Base-by-base conservation (phyloP, 2,797 vertebrate species). In the Taenioides sp. region DNA sequence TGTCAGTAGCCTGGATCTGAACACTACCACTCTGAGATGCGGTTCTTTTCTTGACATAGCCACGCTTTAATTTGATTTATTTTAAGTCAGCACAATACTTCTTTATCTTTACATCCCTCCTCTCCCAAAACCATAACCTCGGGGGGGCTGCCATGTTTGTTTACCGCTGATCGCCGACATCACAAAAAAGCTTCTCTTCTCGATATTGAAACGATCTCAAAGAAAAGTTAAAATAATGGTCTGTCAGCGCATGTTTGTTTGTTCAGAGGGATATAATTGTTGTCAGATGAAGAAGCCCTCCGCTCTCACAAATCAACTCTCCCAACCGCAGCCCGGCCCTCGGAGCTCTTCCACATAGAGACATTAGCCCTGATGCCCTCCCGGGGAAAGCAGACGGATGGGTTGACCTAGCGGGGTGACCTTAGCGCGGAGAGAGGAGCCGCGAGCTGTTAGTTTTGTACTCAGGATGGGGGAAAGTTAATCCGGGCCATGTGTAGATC, bases 241-340 rank as follows among this genome's bases (percentile, higher is more conserved):
- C 84, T 84, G 85, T 87, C 83, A 73, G 75, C 70, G 68, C 65
- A 47, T 83, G 83, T 90, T 90, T 88, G 84, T 87, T 86, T 87
- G 80, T 67, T 86, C 14, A 49, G 77, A 82, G 80, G 75, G 34
- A 37, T 81, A 84, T 88, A 88, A 89, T 89, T 63, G 67, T 78
- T 86, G 82, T 87, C 86, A 88, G 83, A 86, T 89, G 87, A 91
- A 86, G 66, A 73, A 70, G 65, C 43, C 83, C 71, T 47, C 77
- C 49, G 71, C 76, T 81, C 75, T 43, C 82, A 81, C 70, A 78
- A 73, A 74, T 78, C 80, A 77, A 55, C 47, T 61, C 47, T 12
- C 72, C 75, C 37, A 72, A 6, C 72, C 80, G 65, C 77, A 72
- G 70, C 74, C 74, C 76, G 70, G 75, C 75, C 77, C 64, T 70